These are phyloP conservation scores for Trichopria drosophilae DNA, from an alignment of 2,888 invertebrate species.

Conservation along the genomic window DNA sequence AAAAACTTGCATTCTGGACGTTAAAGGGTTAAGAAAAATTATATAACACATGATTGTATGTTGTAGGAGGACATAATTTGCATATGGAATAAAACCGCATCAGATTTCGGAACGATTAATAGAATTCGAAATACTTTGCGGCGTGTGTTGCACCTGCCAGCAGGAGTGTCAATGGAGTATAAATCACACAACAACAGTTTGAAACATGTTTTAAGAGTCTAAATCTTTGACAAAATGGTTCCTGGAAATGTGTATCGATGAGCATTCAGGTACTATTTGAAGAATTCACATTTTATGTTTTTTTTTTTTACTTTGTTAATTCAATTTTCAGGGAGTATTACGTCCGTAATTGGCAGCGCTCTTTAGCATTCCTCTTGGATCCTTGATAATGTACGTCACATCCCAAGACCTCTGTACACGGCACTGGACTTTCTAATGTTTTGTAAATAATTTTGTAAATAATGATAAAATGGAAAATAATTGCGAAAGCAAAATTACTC, in stretches of 20 bases:
- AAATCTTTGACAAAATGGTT: no score
- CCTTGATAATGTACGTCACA: no score
- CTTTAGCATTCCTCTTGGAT: no score
- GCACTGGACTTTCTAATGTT: constrained; percentile 28
- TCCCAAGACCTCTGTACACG: no score
- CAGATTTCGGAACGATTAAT: constrained; percentile 83
- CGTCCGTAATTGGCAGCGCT: no score
- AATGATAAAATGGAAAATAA: constrained; percentile 17
- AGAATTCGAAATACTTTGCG: constrained; percentile 94
- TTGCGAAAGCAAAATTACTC: neutral
- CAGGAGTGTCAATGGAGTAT: constrained; percentile 93
- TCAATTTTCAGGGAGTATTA: no score
- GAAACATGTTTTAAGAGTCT: constrained; percentile 58
- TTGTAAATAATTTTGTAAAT: constrained; percentile 35
- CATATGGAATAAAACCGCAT: constrained; percentile 95
- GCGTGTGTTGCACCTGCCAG: constrained; percentile 91
- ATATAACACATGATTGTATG: constrained; percentile 13
- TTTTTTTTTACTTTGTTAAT: no score
- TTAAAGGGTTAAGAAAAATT: no score
- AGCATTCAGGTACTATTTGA: no score
- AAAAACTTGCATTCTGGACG: no score
- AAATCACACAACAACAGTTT: constrained; percentile 81
- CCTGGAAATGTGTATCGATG: no score
- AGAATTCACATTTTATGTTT: no score
- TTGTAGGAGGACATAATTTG: constrained; percentile 90